phyloP scores from a whole-genome alignment of 1,140 invertebrate species.

The Drosophila aff. region DNA sequence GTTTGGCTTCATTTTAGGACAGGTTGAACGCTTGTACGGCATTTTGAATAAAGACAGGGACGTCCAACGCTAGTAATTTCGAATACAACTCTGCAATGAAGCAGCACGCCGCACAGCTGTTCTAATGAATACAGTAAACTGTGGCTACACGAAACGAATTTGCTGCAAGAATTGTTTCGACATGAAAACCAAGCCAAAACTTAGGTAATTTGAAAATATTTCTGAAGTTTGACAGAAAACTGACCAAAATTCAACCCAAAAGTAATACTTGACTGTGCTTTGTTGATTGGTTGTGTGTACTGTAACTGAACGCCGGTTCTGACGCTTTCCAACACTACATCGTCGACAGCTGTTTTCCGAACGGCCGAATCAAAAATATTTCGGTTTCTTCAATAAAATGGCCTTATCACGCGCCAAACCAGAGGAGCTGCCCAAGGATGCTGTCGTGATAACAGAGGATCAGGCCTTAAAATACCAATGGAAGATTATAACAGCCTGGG shows the following conservation, averaged over 20 bases:
- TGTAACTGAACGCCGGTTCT: conserved; percentile 10
- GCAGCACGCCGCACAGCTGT: conserved; percentile 25
- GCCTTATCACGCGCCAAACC: conserved; percentile 57
- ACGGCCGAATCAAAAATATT: conserved; percentile 9
- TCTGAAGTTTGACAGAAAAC: background rate
- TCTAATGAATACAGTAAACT: background rate
- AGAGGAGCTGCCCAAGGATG: conserved; percentile 79
- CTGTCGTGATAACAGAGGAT: conserved; percentile 84
- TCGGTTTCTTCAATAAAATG: conserved; percentile 43
- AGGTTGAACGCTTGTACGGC: conserved; percentile 48
- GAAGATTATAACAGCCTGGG: conserved; percentile 85
- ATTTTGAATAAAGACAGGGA: conserved; percentile 22
- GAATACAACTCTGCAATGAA: background rate
- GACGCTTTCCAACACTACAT: conserved; percentile 8
- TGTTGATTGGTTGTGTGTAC: background rate
- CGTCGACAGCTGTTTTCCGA: conserved; percentile 42
- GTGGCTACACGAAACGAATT: background rate
- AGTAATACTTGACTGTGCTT: background rate
- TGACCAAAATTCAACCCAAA: background rate
- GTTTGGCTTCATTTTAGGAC: conserved; percentile 8
- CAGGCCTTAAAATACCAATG: conserved; percentile 85
- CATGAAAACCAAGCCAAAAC: background rate
- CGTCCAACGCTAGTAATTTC: background rate
- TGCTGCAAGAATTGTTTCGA: background rate
- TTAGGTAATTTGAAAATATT: background rate